Evolutionary conservation across 2,797 vertebrate genomes (phyloP), one percentile per base, ranked within the genome.

Genomic region (Paedocypris micromegethes): DNA sequence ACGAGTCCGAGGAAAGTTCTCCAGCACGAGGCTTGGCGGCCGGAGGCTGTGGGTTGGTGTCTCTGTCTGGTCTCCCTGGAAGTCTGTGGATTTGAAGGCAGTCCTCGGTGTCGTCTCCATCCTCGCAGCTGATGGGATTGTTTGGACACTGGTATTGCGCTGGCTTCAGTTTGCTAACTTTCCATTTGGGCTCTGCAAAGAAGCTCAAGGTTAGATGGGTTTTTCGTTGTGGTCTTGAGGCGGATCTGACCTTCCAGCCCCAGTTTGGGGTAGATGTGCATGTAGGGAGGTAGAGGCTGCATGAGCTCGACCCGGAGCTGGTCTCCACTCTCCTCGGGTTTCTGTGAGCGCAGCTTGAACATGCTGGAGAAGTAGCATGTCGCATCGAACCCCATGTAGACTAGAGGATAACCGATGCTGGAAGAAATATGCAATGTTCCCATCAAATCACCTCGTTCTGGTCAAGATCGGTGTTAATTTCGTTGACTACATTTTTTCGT

Each of bases 361-460:
- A 90, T 85, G 79, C 88, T 89, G 76, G 87, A 88, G 83, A 92
- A 90, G 81, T 92, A 92, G 81, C 90, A 91, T 68, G 90, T 91
- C 77, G 87, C 89, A 73, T 92, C 90, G 70, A 92, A 91, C 47
- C 91, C 90, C 77, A 92, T 80, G 73, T 90, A 91, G 41, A 91
- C 91, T 0, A 91, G 83, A 38, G 91, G 91, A 78, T 91, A 92
- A 50, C 91, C 91, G 51, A 92, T 91, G 77, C 91, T 92, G 78
- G 54, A 70, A 56, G 44, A 67, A 41, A 61, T 9, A n/a, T 75
- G 50, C 9, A 44, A 43, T 38, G 40, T 41, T 5, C 9, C 5
- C 41, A 48, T 62, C 23, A 51, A 41, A 51, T 61, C 42, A 48
- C 38, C 40, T 5, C 4, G 42, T 42, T 23, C 23, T 23, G 23